phyloP scores from a whole-genome alignment of 1,140 invertebrate species.

The Drosophila hydei region DNA sequence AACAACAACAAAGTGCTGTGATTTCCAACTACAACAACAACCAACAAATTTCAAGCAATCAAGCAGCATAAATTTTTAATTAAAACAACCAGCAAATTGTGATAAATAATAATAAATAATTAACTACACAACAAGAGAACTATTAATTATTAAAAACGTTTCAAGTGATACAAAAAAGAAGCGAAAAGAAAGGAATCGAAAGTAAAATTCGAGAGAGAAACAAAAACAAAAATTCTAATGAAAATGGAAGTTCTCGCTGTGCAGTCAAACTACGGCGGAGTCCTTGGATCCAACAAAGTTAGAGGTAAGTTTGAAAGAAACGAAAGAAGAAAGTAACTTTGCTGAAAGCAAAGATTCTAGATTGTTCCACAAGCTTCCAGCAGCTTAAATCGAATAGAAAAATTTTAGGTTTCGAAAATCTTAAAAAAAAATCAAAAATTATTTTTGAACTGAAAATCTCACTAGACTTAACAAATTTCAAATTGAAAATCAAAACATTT shows the following conservation, averaged over 20 bases:
- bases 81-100: slow-evolving; percentile 76
- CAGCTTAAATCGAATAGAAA: neutral
- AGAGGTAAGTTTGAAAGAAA: slow-evolving; percentile 68
- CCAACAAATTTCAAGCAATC: slow-evolving; percentile 57
- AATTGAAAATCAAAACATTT: no score
- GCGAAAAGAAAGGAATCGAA: slow-evolving; percentile 36
- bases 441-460: neutral
- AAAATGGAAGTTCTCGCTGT: slow-evolving; percentile 84
- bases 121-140: slow-evolving; percentile 39
- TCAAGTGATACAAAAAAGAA: slow-evolving; percentile 64
- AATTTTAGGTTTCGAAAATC: neutral
- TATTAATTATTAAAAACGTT: slow-evolving; percentile 59
- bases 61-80: slow-evolving; percentile 39
- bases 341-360: neutral
- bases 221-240: slow-evolving; percentile 62
- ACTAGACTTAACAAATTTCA: no score
- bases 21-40: slow-evolving; percentile 80
- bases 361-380: neutral
- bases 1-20: slow-evolving; percentile 76
- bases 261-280: slow-evolving; percentile 69
- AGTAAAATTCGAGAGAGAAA: slow-evolving; percentile 36
- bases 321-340: neutral
- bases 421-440: neutral
- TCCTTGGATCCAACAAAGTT: slow-evolving; percentile 79
- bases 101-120: slow-evolving; percentile 68